Conservation (phyloP, 2,797 vertebrate genomes). For the Acanthiza pusilla region DNA sequence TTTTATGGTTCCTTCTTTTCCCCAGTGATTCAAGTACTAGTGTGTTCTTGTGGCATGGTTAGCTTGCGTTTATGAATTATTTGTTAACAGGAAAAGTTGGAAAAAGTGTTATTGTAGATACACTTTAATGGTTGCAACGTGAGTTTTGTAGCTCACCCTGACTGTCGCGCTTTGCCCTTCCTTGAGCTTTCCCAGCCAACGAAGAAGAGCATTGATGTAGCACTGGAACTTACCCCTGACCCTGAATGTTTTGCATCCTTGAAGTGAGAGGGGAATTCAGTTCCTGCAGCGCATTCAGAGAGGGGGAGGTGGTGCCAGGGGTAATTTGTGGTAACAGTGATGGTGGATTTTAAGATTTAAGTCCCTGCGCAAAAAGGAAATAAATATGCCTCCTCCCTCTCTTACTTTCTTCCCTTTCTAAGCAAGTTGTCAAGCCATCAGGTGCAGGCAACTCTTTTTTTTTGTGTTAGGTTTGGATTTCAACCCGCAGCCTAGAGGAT, state of each 20-base stretch:
- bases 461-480: not conserved
- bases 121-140: not conserved
- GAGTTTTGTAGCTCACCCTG: not conserved
- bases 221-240: not conserved
- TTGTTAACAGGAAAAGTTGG: not conserved
- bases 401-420: not conserved
- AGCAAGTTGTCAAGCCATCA: not conserved
- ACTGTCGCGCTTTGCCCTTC: not conserved
- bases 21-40: not conserved
- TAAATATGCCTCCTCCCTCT: rapidly evolving
- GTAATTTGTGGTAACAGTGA: not conserved
- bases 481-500: not conserved
- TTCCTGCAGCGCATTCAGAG: not conserved
- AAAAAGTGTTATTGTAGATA: not conserved
- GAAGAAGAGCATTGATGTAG: not conserved
- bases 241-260: not conserved
- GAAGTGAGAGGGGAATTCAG: not conserved
- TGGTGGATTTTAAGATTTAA: not conserved
- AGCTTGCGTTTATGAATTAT: not conserved
- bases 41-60: not conserved
- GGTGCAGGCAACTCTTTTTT: not conserved
- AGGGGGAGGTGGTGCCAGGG: not conserved
- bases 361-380: not conserved
- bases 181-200: not conserved
- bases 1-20: not conserved